Percentiles rank a stretch among this genome's conserved stretches.
These are phyloP conservation scores for Artibeus lituratus DNA, from an alignment of 2,797 vertebrate species.

Conservation along the genomic window DNA sequence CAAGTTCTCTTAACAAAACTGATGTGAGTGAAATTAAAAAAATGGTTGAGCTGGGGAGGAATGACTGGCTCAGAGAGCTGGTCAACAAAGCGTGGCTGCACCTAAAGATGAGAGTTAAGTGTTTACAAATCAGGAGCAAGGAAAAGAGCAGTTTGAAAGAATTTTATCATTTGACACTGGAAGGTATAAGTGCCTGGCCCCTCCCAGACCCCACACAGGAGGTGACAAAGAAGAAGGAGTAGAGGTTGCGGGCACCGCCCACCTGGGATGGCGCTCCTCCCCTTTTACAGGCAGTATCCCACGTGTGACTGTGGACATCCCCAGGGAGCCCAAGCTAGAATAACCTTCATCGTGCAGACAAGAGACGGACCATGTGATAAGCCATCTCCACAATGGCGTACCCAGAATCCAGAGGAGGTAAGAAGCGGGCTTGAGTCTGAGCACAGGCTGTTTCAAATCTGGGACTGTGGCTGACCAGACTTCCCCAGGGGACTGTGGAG, in stretches of 20 bases:
- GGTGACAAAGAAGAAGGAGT: background rate
- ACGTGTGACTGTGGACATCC: background rate
- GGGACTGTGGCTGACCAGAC: background rate
- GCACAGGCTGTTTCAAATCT: background rate
- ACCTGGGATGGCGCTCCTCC: background rate
- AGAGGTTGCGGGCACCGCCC: background rate
- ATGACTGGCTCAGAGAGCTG: background rate
- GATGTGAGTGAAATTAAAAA: background rate
- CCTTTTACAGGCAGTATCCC: background rate
- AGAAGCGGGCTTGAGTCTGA: background rate
- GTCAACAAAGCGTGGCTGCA: background rate
- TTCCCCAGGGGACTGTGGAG: background rate
- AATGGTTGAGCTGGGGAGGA: background rate
- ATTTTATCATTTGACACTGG: background rate
- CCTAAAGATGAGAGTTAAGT: background rate
- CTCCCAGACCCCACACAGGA: background rate
- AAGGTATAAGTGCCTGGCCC: background rate
- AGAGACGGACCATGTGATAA: background rate
- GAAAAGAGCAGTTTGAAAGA: background rate
- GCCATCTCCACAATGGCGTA: background rate
- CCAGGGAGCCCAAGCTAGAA: background rate
- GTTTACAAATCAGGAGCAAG: background rate
- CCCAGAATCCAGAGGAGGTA: background rate
- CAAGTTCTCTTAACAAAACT: background rate
- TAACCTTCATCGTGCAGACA: background rate